phyloP scores from a whole-genome alignment of 2,113 vertebrate species.

The Pelecanoides urinatrix region DNA sequence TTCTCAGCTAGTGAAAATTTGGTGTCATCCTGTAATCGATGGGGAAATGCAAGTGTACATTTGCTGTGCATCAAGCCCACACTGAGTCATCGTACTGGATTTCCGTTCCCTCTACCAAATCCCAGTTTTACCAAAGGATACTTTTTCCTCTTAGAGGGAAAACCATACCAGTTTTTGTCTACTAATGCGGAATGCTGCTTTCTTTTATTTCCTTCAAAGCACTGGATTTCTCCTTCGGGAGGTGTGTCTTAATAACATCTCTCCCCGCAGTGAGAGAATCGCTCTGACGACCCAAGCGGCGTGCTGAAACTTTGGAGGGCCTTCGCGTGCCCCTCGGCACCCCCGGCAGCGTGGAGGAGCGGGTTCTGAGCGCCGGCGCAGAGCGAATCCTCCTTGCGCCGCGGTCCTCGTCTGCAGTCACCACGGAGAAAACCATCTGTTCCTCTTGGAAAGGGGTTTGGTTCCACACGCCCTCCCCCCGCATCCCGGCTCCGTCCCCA shows the following conservation, averaged over 20 bases:
- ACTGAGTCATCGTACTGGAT: accelerated
- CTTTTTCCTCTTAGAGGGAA: background rate
- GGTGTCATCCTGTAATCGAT: background rate
- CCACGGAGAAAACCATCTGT: conserved; percentile 48
- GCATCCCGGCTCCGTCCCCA: conserved; percentile 10
- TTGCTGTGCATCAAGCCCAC: background rate
- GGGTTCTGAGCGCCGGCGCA: background rate
- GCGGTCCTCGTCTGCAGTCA: background rate
- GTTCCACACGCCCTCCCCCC: background rate
- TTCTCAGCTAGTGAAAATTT: background rate
- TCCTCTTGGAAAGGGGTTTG: conserved; percentile 37
- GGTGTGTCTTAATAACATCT: background rate
- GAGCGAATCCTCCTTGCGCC: background rate
- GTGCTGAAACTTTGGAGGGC: background rate
- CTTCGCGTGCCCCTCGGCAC: background rate
- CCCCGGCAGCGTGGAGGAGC: background rate
- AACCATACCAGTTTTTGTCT: background rate
- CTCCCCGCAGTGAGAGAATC: background rate
- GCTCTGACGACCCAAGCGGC: background rate
- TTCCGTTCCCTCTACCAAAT: background rate
- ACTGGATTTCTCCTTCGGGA: background rate
- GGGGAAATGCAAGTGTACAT: background rate
- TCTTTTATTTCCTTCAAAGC: background rate
- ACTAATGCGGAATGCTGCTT: background rate
- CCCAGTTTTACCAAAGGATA: background rate